Evolutionary conservation across 2,113 vertebrate species (phyloP).

Genomic region (Larimichthys crocea): DNA sequence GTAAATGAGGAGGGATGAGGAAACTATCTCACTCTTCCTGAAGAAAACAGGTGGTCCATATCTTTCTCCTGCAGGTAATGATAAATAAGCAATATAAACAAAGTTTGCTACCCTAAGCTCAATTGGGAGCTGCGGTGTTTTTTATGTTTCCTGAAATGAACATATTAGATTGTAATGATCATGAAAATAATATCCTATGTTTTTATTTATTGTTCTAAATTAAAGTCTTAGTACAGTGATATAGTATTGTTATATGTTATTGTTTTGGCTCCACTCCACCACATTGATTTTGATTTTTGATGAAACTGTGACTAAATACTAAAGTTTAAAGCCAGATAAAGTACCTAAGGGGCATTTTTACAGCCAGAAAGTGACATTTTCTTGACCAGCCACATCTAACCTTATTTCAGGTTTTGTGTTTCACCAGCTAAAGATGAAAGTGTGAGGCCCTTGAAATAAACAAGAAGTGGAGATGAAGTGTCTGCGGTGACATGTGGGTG

Average conservation of each 20-base stretch:
- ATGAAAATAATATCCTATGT: not conserved
- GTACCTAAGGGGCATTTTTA: not conserved
- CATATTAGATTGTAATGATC: constrained; percentile 28
- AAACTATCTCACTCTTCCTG: no score
- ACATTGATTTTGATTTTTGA: not conserved
- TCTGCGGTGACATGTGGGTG: not conserved
- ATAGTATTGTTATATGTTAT: not conserved
- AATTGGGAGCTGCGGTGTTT: constrained; percentile 42
- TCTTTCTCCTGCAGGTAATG: not conserved
- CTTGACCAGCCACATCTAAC: not conserved
- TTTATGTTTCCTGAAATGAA: constrained; percentile 24
- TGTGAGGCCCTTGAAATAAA: not conserved
- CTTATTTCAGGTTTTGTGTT: constrained; percentile 1
- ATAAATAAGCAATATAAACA: constrained; percentile 75
- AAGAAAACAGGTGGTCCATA: no score
- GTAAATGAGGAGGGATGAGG: no score
- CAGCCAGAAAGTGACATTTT: not conserved
- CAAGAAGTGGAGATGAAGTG: not conserved
- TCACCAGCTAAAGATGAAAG: not conserved
- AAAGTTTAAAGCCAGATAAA: not conserved
- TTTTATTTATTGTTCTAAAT: constrained; percentile 2
- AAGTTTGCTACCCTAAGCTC: constrained; percentile 50
- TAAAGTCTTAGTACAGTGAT: not conserved
- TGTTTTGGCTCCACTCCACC: constrained; percentile 8
- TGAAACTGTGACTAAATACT: constrained; percentile 3